Base-by-base conservation (phyloP, 1,140 invertebrate species). In the Asobara japonica region DNA sequence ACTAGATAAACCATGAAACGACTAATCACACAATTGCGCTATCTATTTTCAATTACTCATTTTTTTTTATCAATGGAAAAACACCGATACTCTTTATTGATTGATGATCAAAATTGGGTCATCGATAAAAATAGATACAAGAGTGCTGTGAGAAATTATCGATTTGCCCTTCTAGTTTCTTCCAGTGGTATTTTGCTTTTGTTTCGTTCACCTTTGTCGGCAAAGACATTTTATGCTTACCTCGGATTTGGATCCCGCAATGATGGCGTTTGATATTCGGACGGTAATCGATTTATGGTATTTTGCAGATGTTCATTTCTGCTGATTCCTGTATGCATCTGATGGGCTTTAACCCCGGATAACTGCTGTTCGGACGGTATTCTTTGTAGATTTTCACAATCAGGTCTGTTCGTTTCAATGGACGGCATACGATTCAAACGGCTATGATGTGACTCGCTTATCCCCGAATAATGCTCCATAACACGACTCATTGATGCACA, bases 181-280 rank as follows among this genome's bases (percentile, higher is more conserved):
- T 16, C 13, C 29, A 51, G 5, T 30, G 8, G 3, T 33, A 11
- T 25, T 48, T 62, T 31, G 33, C 0, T 56, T 27, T 61, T 3
- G 5, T 30, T 16, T 13, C 61, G 51, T 20, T 62, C 16, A 31
- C 10, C 30, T 67, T 31, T 18, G n/a, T 29, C 8, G 16, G 82
- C 84, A 85, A 86, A 85, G 84, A 85, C 85, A 83, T 71, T 85
- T 84, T 82, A 86, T 80, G 83, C 84, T 86, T 84, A 87, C 86
- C 86, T 87, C 80, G 80, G 81, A 75, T 79, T 81, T 71, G 77
- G 80, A 72, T 85, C 83, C 76, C 83, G 79, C 66, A 83, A 72
- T 48, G 79, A 76, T 41, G 84, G 81, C 64, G 80, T 85, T 77
- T 87, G 84, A 78, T 85, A 86, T 67, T 86, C 84, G 77, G 84